Conservation (phyloP, 2,113 vertebrate species). For the Phrynosoma blainvillii region DNA sequence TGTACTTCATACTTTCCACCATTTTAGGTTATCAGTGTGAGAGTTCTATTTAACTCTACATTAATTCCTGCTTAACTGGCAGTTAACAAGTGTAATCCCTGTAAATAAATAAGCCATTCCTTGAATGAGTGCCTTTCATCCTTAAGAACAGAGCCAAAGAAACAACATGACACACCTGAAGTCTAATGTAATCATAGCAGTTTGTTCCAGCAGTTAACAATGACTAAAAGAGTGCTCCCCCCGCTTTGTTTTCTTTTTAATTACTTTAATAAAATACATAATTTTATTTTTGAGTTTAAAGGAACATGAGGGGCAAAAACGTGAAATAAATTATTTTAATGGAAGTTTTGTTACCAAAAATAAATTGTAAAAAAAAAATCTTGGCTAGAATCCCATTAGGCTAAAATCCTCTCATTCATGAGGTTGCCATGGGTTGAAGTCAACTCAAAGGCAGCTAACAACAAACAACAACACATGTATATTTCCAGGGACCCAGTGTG, state of each 20-base stretch:
- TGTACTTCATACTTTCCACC: conserved; percentile 19
- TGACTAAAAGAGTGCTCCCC: conserved; percentile 7
- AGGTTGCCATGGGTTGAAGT: too few relatives aligned
- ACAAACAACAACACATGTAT: too few relatives aligned
- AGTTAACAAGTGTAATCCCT: conserved; percentile 52
- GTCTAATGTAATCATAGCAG: conserved; percentile 44
- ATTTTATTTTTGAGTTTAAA: conserved; percentile 25
- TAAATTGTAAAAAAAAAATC: too few relatives aligned
- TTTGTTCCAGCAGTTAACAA: conserved; percentile 1
- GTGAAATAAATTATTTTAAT: not conserved
- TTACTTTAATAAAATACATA: conserved; percentile 11
- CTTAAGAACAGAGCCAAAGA: conserved; percentile 26
- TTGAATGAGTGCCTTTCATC: conserved; percentile 45
- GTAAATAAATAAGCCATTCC: conserved; percentile 54
- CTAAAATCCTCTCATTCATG: too few relatives aligned
- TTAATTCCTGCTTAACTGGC: conserved; percentile 55
- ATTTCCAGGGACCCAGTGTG: too few relatives aligned
- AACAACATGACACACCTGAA: conserved; percentile 27
- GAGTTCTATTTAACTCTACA: conserved; percentile 6
- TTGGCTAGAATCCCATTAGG: too few relatives aligned
- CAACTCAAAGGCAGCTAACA: too few relatives aligned
- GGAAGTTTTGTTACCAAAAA: not conserved
- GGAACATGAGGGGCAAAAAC: not conserved
- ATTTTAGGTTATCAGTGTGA: not conserved
- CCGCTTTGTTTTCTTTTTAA: not conserved